Base-by-base conservation (phyloP, 2,888 invertebrate species). In the Heliconius sara region DNA sequence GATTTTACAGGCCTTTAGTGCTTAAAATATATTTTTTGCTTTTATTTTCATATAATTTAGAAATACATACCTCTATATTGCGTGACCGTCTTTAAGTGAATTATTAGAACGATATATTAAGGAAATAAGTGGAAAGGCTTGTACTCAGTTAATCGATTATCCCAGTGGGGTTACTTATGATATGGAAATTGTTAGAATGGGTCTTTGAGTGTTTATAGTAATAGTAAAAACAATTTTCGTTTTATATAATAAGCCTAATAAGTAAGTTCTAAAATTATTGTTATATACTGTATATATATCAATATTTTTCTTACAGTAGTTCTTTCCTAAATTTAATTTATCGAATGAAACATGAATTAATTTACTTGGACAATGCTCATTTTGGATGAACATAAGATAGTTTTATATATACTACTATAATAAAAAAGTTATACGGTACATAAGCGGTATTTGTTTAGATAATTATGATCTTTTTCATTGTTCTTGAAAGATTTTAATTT, bases 151-250 rank as follows among this genome's bases (percentile, higher is more conserved):
- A 47, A 70, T 70, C 27, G 16, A 70, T 70, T 47, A 47, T 27
- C 70, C 70, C 70, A 43, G 25, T 7, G 70, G 70, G 70, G 16
- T 70, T 47, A 27, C 16, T 47, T 27, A 25, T 16, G 47, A 47
- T 70, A 70, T 70, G 70, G 70, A 70, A 25, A 70, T 70, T 47
- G 47, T 47, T 68, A n/a, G n/a, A 68, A 12, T 22, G 22, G 3
- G 39, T 60, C n/a, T 10, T 60, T 60, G 22, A 57, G n/a, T 10
- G n/a, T 7, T 60, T n/a, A n/a, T 19, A 52, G 19, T 22, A 52
- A 3, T 22, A 52, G 7, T 22, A 52, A 52, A 52, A 52, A 9
- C 19, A 9, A 22, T 52, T 52, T 22, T 10, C 22, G 6, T 39
- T 9, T 39, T 9, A 47, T 16, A 52, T 52, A 52, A 6, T 52